These are phyloP conservation scores for Miichthys miiuy DNA, from an alignment of 2,797 vertebrate species.

Conservation along the genomic window DNA sequence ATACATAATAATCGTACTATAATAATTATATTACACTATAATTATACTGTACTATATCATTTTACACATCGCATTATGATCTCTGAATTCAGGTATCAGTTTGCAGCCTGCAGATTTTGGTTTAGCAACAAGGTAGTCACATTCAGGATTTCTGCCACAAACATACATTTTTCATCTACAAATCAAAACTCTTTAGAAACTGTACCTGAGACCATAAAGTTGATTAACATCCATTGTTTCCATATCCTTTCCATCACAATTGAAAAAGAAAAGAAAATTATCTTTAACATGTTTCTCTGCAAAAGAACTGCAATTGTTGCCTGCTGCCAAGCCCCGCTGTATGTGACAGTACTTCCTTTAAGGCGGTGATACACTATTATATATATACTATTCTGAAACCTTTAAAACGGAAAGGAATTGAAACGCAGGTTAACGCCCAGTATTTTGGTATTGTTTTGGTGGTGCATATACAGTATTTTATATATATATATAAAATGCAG, in stretches of 20 bases:
- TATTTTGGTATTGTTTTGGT: not conserved
- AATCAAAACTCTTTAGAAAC: not conserved
- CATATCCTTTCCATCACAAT: not conserved
- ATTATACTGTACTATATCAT: no score
- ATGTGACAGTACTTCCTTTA: slow-evolving; percentile 8
- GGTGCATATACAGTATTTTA: not conserved
- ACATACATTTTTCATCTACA: not conserved
- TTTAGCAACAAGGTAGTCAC: no score
- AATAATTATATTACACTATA: no score
- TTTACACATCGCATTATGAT: no score
- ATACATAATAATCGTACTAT: no score
- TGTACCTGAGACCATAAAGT: slow-evolving; percentile 64
- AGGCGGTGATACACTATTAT: not conserved
- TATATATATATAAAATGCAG: not conserved
- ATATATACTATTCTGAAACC: no score
- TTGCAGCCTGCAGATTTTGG: no score
- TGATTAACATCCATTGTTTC: slow-evolving; percentile 25
- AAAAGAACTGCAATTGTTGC: no score
- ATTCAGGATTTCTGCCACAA: not conserved
- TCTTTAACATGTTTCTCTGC: not conserved
- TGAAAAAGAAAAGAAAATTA: not conserved
- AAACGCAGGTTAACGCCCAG: not conserved
- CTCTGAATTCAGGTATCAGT: no score
- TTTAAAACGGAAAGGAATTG: not conserved
- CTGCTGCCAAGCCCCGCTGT: no score